Evolutionary conservation across 2,888 invertebrate species (phyloP).

Genomic region (Scaptomyza caliginosa): DNA sequence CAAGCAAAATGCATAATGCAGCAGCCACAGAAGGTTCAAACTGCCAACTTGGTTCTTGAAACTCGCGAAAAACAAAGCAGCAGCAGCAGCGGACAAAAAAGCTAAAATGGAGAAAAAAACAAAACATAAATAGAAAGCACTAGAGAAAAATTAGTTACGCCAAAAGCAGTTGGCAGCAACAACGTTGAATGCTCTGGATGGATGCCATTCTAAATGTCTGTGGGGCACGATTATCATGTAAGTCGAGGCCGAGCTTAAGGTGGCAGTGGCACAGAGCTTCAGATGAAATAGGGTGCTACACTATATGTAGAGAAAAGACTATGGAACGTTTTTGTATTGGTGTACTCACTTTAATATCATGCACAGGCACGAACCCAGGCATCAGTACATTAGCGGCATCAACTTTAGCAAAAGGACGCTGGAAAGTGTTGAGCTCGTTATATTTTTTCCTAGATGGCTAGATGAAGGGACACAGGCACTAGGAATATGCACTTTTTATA

Average conservation of each 20-base stretch:
- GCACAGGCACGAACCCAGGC: slow-evolving; percentile 14
- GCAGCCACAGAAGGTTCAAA: slow-evolving; percentile 33
- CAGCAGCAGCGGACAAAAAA: slow-evolving; percentile 15
- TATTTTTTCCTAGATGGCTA: background rate
- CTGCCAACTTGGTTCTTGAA: slow-evolving; percentile 24
- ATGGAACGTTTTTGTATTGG: background rate
- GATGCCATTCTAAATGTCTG: slow-evolving; percentile 73
- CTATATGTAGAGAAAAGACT: background rate
- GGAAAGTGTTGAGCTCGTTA: slow-evolving; percentile 38
- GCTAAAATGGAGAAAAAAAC: slow-evolving; percentile 20
- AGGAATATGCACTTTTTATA: background rate
- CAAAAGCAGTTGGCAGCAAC: slow-evolving; percentile 65
- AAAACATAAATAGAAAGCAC: slow-evolving; percentile 59
- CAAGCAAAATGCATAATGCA: slow-evolving; percentile 66
- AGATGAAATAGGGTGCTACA: background rate
- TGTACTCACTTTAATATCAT: slow-evolving; percentile 28
- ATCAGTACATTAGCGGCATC: slow-evolving; percentile 41
- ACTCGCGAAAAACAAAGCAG: slow-evolving; percentile 11
- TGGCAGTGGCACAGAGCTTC: slow-evolving; percentile 19
- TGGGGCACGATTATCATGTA: slow-evolving; percentile 75
- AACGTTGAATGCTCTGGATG: slow-evolving; percentile 46
- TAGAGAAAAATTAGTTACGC: slow-evolving; percentile 77
- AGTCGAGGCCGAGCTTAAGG: slow-evolving; percentile 19
- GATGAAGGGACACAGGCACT: background rate
- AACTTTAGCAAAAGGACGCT: slow-evolving; percentile 5